phyloP scores from a whole-genome alignment of 2,888 invertebrate species.

The Watsonalla binaria region DNA sequence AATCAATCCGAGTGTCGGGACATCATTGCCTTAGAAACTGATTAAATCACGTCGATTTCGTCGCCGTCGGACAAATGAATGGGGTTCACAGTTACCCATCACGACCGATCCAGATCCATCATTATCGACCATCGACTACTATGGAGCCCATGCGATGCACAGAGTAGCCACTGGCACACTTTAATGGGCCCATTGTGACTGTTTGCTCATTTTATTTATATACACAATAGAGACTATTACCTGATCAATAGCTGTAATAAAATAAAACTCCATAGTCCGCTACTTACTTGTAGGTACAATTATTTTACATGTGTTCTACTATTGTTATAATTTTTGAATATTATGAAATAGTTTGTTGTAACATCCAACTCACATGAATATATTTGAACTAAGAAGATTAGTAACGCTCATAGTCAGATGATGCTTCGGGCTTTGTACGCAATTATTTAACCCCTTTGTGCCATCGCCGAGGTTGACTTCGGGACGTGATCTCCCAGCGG shows the following conservation, averaged over 20 bases:
- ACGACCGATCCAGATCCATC: constrained; percentile 60
- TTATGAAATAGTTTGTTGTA: too few species aligned
- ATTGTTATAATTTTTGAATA: too few species aligned
- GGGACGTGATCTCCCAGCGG: constrained; percentile 1
- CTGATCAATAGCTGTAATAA: background rate
- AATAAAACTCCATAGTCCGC: background rate
- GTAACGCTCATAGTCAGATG: background rate
- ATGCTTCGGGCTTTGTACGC: background rate
- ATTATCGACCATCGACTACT: constrained; percentile 41
- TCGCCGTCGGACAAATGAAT: constrained; percentile 59
- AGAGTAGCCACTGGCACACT: constrained; percentile 2
- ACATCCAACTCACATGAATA: too few species aligned
- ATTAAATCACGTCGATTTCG: constrained; percentile 74
- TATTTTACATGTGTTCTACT: too few species aligned
- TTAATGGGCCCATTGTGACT: background rate
- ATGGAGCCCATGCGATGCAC: constrained; percentile 18
- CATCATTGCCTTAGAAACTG: constrained; percentile 61
- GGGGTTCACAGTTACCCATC: constrained; percentile 60
- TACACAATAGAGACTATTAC: background rate
- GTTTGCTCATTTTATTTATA: background rate
- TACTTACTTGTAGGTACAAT: background rate
- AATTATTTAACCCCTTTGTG: background rate
- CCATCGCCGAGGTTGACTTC: constrained; percentile 1
- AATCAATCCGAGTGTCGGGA: constrained; percentile 66
- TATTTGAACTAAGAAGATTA: background rate